These are phyloP conservation scores for Hydroisotoma schaefferi DNA, from an alignment of 2,888 invertebrate genomes.

Conservation along the genomic window DNA sequence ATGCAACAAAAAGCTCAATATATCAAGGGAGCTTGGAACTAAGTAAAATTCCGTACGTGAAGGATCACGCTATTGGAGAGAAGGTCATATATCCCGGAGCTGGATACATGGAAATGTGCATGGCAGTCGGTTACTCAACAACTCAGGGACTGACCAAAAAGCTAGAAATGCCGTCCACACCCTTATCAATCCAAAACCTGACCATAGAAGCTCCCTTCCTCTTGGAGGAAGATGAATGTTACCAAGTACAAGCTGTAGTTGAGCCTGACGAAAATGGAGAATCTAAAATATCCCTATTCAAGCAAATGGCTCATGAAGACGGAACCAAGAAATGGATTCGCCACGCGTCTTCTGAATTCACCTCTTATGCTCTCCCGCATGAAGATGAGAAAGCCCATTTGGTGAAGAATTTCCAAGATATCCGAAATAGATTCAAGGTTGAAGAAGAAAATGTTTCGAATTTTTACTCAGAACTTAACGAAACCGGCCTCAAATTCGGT, in stretches of 20 bases:
- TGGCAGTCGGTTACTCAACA: constrained; percentile 12
- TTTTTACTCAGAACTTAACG: constrained; percentile 10
- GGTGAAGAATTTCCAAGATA: not conserved
- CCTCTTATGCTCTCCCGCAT: not conserved
- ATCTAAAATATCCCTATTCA: not conserved
- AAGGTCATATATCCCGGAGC: constrained; percentile 23
- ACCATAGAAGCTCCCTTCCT: constrained; percentile 12
- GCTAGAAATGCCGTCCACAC: not conserved
- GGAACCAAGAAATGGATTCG: not conserved
- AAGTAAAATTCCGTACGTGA: not conserved
- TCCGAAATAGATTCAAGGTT: not conserved
- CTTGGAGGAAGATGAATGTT: constrained; percentile 1
- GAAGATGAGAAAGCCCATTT: not conserved
- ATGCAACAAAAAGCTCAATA: constrained; percentile 2
- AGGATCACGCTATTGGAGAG: constrained; percentile 19
- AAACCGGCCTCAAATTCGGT: constrained; percentile 18
- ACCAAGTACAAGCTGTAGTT: constrained; percentile 10
- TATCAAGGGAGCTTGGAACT: constrained; percentile 12
- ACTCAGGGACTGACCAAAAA: not conserved
- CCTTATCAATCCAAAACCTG: constrained; percentile 20
- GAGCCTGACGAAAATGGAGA: not conserved
- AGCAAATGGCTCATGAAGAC: not conserved
- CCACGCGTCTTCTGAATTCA: not conserved
- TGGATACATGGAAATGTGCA: constrained; percentile 23
- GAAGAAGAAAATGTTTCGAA: not conserved